These are phyloP conservation scores for Galerucella nymphaeae DNA, from an alignment of 2,888 invertebrate genomes.

Conservation along the genomic window DNA sequence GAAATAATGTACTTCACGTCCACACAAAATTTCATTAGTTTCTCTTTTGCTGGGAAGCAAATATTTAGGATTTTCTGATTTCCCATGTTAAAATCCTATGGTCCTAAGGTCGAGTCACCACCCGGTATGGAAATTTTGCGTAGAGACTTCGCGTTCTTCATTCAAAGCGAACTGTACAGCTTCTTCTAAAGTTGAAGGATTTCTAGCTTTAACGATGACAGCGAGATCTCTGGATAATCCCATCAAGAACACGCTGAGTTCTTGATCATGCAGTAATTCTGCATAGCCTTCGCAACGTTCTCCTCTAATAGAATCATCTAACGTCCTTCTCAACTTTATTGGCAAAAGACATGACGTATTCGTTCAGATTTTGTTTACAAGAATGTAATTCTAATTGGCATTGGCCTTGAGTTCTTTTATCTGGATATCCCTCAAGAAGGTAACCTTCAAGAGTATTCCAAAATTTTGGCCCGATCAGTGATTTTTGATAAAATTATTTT, in stretches of 20 bases:
- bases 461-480: constrained; percentile 40
- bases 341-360: neutral
- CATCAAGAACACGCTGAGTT: constrained; percentile 31
- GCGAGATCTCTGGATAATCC: constrained; percentile 30
- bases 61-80: no score
- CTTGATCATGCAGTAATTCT: constrained; percentile 33
- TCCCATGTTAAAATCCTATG: no score
- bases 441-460: constrained; percentile 36
- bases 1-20: no score
- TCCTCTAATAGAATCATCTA: constrained; percentile 16
- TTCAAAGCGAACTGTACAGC: constrained; percentile 35
- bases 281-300: constrained; percentile 16
- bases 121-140: constrained; percentile 21
- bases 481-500: constrained; percentile 47
- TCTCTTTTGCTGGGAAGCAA: no score
- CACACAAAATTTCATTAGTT: no score
- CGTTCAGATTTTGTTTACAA: no score
- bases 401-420: constrained; percentile 51
- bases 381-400: constrained; percentile 44
- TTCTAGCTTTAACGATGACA: constrained; percentile 13
- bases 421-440: constrained; percentile 40
- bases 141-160: constrained; percentile 39
- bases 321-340: constrained; percentile 12
- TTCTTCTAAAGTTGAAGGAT: constrained; percentile 36
- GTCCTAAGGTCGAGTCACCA: no score